These are phyloP conservation scores for Speoplatyrhinus poulsoni DNA, from an alignment of 2,113 vertebrate genomes.

Conservation along the genomic window DNA sequence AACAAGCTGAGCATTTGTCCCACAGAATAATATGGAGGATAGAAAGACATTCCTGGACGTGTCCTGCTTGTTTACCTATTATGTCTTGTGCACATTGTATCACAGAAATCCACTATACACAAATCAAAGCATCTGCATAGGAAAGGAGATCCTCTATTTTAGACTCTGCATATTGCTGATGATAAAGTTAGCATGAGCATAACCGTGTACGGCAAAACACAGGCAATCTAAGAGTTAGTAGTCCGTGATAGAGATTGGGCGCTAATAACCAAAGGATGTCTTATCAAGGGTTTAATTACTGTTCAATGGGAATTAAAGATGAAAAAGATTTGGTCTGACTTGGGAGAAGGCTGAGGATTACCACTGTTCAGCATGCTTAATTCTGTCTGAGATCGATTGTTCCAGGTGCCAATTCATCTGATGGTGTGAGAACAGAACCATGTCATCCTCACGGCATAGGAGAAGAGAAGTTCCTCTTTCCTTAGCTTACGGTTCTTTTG, in stretches of 20 bases:
- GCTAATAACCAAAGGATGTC: slow-evolving; percentile 32
- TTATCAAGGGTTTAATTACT: slow-evolving; percentile 52
- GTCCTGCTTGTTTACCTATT: slow-evolving; percentile 1
- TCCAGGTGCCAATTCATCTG: slow-evolving; percentile 31
- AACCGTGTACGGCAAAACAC: background rate
- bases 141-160: background rate
- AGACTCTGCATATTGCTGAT: too few relatives aligned
- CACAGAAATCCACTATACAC: background rate
- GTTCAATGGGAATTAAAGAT: slow-evolving; percentile 57
- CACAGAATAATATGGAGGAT: slow-evolving; percentile 9
- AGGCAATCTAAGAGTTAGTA: background rate
- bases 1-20: slow-evolving; percentile 11
- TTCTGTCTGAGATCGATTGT: slow-evolving; percentile 48
- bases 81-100: background rate
- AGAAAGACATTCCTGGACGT: background rate
- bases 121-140: slow-evolving; percentile 20
- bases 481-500: slow-evolving; percentile 17
- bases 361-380: slow-evolving; percentile 46
- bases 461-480: slow-evolving; percentile 10
- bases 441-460: slow-evolving; percentile 24
- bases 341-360: slow-evolving; percentile 55
- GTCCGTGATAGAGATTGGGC: slow-evolving; percentile 19
- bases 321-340: slow-evolving; percentile 46
- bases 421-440: slow-evolving; percentile 26
- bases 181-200: too few relatives aligned